Percentiles rank a stretch among this genome's conserved stretches.
phyloP scores from a whole-genome alignment of 2,113 vertebrate species.

The Picathartes gymnocephalus region DNA sequence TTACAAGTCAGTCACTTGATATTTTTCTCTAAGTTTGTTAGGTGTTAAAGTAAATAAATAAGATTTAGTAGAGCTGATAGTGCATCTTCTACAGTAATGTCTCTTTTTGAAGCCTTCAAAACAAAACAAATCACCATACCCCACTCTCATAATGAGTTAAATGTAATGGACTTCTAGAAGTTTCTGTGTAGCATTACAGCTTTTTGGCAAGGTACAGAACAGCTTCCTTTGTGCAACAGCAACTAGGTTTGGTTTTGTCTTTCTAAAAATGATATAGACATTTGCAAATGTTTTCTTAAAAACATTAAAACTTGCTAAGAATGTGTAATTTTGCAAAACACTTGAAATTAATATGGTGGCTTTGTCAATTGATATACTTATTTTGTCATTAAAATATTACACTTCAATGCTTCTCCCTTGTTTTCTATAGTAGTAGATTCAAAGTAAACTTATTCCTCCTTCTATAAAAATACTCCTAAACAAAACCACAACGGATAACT shows the following conservation, averaged over 20 bases:
- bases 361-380: neutral
- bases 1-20: neutral
- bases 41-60: neutral
- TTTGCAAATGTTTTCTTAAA: neutral
- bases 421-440: neutral
- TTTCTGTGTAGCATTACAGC: neutral
- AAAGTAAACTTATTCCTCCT: neutral
- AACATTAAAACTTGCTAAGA: neutral
- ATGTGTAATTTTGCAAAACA: neutral
- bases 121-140: neutral
- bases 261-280: fast-evolving
- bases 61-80: neutral
- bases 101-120: neutral
- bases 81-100: neutral
- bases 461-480: neutral
- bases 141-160: neutral
- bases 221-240: neutral
- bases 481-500: neutral
- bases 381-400: neutral
- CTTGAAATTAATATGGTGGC: neutral
- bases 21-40: neutral
- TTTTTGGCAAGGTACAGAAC: neutral
- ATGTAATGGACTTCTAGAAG: neutral
- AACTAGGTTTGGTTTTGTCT: neutral
- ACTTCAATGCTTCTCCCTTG: neutral